Conservation (phyloP, 2,888 invertebrate genomes). For the Adela reaumurella region DNA sequence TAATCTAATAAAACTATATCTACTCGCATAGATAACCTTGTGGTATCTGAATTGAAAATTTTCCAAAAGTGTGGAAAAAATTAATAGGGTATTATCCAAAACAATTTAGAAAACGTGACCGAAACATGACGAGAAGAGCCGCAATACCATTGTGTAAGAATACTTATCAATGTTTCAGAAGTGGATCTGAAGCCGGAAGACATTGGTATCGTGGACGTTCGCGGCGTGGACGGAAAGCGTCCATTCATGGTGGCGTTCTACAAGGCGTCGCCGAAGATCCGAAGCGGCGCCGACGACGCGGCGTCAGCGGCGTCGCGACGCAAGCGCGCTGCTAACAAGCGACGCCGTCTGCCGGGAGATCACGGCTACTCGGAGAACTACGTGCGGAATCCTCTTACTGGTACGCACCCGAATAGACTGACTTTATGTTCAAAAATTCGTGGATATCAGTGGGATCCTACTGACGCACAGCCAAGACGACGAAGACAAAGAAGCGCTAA, state of each 20-base stretch:
- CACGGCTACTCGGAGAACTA: conserved; percentile 51
- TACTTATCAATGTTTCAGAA: conserved; percentile 34
- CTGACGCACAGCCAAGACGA: too few species aligned
- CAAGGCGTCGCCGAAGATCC: conserved; percentile 58
- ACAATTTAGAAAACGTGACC: too few species aligned
- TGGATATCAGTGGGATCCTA: too few species aligned
- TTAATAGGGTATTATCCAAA: too few species aligned
- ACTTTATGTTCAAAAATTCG: too few species aligned
- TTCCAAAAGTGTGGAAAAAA: too few species aligned
- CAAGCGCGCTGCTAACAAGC: conserved; percentile 55
- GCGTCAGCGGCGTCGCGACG: conserved; percentile 42
- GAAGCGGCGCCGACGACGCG: conserved; percentile 41
- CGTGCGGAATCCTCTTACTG: conserved; percentile 53
- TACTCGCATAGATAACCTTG: too few species aligned
- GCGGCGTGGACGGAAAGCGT: conserved; percentile 76
- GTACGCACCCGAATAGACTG: too few species aligned
- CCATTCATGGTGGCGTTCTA: conserved; percentile 92
- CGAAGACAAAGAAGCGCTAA: too few species aligned
- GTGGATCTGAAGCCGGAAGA: conserved; percentile 82
- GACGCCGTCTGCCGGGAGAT: conserved; percentile 32
- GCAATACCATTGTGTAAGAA: not conserved
- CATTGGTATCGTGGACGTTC: conserved; percentile 75
- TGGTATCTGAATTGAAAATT: not conserved
- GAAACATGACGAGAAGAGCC: too few species aligned
- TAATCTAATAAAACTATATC: too few species aligned